These are phyloP conservation scores for Pantherophis guttatus DNA, from an alignment of 2,113 vertebrate species.

Conservation along the genomic window DNA sequence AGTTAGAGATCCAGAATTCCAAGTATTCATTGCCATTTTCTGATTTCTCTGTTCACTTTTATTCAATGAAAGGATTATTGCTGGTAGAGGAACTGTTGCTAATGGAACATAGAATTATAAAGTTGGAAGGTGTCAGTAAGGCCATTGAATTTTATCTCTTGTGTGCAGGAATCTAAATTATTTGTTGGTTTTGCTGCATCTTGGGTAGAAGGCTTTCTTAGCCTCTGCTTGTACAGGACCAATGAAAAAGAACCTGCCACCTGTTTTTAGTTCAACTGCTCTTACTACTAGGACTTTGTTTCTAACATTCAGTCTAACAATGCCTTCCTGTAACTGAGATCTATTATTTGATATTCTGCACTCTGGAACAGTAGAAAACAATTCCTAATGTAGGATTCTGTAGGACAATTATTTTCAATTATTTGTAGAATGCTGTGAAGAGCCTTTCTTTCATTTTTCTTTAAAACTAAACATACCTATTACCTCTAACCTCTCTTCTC, in stretches of 20 bases:
- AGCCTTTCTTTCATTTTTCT: not conserved
- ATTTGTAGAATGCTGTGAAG: not conserved
- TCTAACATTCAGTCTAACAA: not conserved
- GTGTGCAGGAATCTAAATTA: not conserved
- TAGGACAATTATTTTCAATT: not conserved
- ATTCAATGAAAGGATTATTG: not conserved
- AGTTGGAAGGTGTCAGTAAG: not conserved
- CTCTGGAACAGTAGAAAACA: not conserved
- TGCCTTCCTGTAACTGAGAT: not conserved
- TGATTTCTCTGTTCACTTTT: not conserved
- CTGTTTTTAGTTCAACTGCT: not conserved
- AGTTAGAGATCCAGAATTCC: not conserved
- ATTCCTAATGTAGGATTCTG: not conserved
- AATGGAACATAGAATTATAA: not conserved
- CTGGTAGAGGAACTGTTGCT: not conserved
- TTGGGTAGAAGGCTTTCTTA: not conserved
- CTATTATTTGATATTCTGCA: not conserved
- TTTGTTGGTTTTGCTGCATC: not conserved
- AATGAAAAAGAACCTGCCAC: not conserved
- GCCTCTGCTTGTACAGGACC: not conserved
- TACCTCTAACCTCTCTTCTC: not conserved
- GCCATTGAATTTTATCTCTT: not conserved
- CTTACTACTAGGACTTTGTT: not conserved
- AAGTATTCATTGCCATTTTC: not conserved
- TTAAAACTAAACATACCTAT: not conserved